Evolutionary conservation across 2,113 vertebrate species (phyloP), one percentile per base, ranked within the genome.

Genomic region (Chiloscyllium plagiosum): DNA sequence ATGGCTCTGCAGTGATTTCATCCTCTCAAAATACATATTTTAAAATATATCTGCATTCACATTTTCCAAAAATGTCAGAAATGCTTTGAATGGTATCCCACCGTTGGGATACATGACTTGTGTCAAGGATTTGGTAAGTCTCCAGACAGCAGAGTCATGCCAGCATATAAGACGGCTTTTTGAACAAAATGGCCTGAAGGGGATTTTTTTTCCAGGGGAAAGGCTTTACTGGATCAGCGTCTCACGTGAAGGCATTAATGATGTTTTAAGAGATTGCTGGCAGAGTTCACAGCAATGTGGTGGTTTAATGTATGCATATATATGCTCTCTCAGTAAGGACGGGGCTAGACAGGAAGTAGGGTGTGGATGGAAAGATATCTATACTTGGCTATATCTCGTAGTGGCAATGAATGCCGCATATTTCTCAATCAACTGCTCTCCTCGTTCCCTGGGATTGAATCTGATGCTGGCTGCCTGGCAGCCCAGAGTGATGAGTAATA

Each of bases 341-440:
- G 97, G 97, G 96, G 96, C 97, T 96, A 96, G 96, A 96, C 97
- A 97, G 97, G 97, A 97, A 98, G 97, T 96, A 97, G 97, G 97
- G 97, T 97, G 97, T 97, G 97, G 97, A 97, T 97, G 97, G 97
- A 97, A 97, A 97, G 96, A 96, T 96, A 96, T 96, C 97, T 7
- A 97, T 96, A 95, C 97, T 97, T 96, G 96, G 97, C 96, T 96
- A 85, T 95, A 37, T 78, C 68, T 94, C 96, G 94, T 96, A 97
- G 97, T 97, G 97, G 96, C 96, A 97, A 96, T 96, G 86, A 96
- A 95, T 95, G 97, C 97, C 52, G 65, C 96, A 97, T 96, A 96
- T 96, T 97, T 97, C 97, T 97, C 97, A 97, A 98, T 97, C 97
- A 97, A 97, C 97, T 97, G 97, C 96, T 97, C 96, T 17, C 56